Base-by-base conservation (phyloP, 2,888 invertebrate genomes). In the Neoitamus cyanurus region DNA sequence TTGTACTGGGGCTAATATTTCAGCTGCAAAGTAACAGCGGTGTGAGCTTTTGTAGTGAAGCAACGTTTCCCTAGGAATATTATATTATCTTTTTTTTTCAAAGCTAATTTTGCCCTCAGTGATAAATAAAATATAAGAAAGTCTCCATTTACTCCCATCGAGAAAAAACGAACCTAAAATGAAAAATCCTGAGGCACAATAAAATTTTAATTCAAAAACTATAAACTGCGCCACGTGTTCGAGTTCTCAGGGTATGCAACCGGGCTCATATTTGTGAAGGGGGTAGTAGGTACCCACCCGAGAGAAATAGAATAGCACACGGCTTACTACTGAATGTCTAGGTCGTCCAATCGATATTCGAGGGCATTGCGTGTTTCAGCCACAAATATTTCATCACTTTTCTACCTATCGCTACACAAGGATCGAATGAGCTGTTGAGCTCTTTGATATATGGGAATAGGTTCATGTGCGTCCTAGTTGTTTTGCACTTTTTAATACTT, bases 371-470 rank as follows among this genome's bases (percentile, higher is more conserved):
- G 70, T 70, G 70, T 11, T 70, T 2, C 70, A 30, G n/a, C n/a
- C 30, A 70, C 70, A 31, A 70, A 70, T 70, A 70, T 70, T 70
- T 70, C 70, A 70, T 70, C 70, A 70, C 11, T 30, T 70, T 25
- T 70, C 11, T 70, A 13, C 6, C 31, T 31, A 70, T 30, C 11
- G 30, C 6, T 25, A 70, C 6, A 25, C 30, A 15, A 25, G 58
- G 2, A 58, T 58, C 58, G 58, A 25, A 25, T 58, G 25, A 25
- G 58, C 15, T 58, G 25, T 58, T 58, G 25, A 58, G 58, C 25
- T 9, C 48, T n/a, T 48, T 70, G 13, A 31, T 70, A 72, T 58
- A 30, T 75, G 75, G 25, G 36, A 37, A 37, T 34, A 25, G 37
- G 4, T 34, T 9, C 58, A 25, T 58, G 20, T n/a, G 48, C 3